Evolutionary conservation across 1,140 invertebrate species (phyloP), one percentile per base, ranked within the genome.

Genomic region (Palaemon carinicauda): DNA sequence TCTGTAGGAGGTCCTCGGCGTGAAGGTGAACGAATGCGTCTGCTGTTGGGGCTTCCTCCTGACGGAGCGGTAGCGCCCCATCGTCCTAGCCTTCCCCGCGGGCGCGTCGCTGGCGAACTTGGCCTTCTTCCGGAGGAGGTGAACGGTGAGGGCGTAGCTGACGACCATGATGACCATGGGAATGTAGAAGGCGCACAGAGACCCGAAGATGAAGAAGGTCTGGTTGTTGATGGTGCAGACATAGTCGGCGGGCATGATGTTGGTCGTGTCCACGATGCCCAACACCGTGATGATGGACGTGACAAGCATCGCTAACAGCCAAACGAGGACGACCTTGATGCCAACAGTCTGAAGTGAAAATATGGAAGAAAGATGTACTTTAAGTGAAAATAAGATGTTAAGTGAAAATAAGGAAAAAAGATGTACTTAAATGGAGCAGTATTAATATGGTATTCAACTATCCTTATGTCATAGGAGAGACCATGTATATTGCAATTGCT

Each of bases 111-210:
- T n/a, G 50, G 82, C 82, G 71, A 88, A 88, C 51, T 88, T 88
- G 19, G 88, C 88, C 87, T 93, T 92, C 80, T 91, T 90, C 33
- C 96, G 93, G 50, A 98, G 92, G 78, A 98, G 92, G 84, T 96
- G 95, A 12, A 98, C 96, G 1, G 97, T 99, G 29, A 98, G 93
- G 0, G 96, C 94, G 90, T 98, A 99, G 3, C 97, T 98, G 54
- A 97, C 92, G 89, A 98, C 92, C 97, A 99, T 99, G 74, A 99
- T 97, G 5, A 95, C 93, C 73, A 99, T 93, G 2, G 98, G 98
- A 87, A 99, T 97, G 92, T 98, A 98, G 92, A 99, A 99, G 94
- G 94, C 96, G 71, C 98, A 94, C 89, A 98, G 92, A 0, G 97
- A 98, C 0, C 96, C 96, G 90, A 97, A 96, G 5, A 97, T 94